phyloP scores from a whole-genome alignment of 2,113 vertebrate species.

The Hipposideros armiger region DNA sequence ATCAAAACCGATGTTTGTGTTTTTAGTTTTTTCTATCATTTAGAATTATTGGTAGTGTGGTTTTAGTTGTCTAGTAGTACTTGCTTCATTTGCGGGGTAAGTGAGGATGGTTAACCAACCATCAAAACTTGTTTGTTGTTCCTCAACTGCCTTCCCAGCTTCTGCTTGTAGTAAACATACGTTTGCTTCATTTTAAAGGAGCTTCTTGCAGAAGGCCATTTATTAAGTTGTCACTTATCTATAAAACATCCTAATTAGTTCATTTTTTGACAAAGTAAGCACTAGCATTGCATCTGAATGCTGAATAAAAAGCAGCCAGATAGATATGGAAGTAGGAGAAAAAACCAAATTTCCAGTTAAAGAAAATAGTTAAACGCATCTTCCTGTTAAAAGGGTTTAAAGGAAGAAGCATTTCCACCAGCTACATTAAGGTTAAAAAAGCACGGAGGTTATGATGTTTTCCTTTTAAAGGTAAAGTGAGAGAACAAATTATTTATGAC shows the following conservation, averaged over 20 bases:
- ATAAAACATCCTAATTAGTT: not conserved
- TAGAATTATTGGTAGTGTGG: not conserved
- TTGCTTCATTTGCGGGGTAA: not conserved
- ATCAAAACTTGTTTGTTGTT: not conserved
- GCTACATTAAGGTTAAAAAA: conserved; percentile 23
- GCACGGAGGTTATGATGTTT: not conserved
- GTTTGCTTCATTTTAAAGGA: conserved; percentile 39
- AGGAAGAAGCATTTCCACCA: not conserved
- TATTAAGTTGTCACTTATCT: not conserved
- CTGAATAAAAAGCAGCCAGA: not conserved
- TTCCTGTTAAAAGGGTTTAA: conserved; percentile 10
- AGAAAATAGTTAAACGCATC: not conserved
- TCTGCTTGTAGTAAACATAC: not conserved
- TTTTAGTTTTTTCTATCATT: not conserved
- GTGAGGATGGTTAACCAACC: not conserved
- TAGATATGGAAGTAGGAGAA: not conserved
- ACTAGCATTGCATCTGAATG: not conserved
- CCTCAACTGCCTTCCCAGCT: not conserved
- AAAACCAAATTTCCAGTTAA: not conserved
- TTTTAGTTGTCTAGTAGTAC: not conserved
- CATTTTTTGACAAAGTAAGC: conserved; percentile 7
- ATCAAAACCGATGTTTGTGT: not conserved
- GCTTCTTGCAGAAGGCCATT: not conserved
- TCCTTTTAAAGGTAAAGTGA: conserved; percentile 55
- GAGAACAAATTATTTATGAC: conserved; percentile 62